Evolutionary conservation across 2,797 vertebrate genomes (phyloP).

Genomic region (Acropternis orthonyx): DNA sequence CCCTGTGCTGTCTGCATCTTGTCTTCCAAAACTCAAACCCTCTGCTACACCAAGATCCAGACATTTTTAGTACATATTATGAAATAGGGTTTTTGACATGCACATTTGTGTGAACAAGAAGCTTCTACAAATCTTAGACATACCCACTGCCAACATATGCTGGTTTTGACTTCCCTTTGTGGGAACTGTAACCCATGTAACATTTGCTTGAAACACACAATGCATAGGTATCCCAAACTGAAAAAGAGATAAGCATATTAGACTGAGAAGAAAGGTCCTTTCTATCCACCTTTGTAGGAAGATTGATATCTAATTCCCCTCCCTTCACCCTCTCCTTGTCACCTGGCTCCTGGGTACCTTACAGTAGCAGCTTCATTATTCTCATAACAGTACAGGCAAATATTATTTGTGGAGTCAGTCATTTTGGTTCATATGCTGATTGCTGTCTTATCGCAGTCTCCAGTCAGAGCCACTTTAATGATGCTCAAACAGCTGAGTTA

Average conservation of each 20-base stretch:
- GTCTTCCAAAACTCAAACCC: not conserved
- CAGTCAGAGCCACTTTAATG: conserved; percentile 15
- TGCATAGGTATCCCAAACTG: not conserved
- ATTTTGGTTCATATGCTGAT: conserved; percentile 1
- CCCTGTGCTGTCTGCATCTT: not conserved
- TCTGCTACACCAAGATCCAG: not conserved
- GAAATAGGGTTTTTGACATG: not conserved
- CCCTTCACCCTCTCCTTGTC: not conserved
- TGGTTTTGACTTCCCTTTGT: not conserved
- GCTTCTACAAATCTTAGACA: not conserved
- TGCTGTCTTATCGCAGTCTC: not conserved
- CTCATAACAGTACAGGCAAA: not conserved
- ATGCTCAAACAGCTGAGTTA: not conserved
- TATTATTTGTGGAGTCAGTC: not conserved
- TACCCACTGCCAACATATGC: fast-evolving
- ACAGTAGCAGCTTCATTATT: not conserved
- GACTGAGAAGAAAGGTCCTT: not conserved
- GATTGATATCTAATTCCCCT: not conserved
- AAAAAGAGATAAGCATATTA: not conserved
- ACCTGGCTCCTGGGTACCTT: not conserved
- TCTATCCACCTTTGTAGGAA: not conserved
- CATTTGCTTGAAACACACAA: not conserved
- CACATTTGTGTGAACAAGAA: not conserved
- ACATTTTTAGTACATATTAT: not conserved
- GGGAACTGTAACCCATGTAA: not conserved